Base-by-base conservation (phyloP, 1,140 invertebrate genomes). In the Drosophila sturtevanti region DNA sequence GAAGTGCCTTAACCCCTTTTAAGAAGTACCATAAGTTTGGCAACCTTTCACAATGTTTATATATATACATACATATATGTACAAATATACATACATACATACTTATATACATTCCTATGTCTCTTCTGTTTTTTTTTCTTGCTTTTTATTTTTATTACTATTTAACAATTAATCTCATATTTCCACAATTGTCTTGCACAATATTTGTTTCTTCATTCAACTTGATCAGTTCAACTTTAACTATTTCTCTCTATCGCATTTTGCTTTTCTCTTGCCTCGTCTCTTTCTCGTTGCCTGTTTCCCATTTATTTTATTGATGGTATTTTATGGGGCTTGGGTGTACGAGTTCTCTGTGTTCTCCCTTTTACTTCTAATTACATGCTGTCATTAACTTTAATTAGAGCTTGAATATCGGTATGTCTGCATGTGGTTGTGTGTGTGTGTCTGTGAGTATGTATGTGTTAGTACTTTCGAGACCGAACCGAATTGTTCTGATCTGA, bases 321-420 rank as follows among this genome's bases (percentile, higher is more conserved):
- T 38, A 14, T 34, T 52, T 54, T 63, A 16, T 56, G 24, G 27
- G 4, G 27, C 6, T 24, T 31, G 27, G 27, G 27, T 31, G 27
- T 31, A 31, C 27, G 5, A 31, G 27, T 31, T 52, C 48, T 51
- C 16, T 51, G 34, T 16, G 16, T n/a, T 14, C 63, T 59, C 18
- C 22, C 18, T 21, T 34, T 14, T 34, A 18, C 22, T 58, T 70
- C 41, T 63, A 76, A 66, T 75, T 75, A 64, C 72, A 54, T 16
- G 10, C 27, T 27, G 54, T 37, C 59, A 56, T 41, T 31, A 21
- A 60, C 48, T 76, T 76, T 65, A 84, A 85, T 85, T 84, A 77
- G 72, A 86, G 55, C 65, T 67, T 58, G 68, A 4, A 31, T 31
- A 31, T 31, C 27, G 27, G 7, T 31, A 7, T 79, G 63, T 22